Base-by-base conservation (phyloP, 2,888 invertebrate genomes). In the Epinotia bilunana region DNA sequence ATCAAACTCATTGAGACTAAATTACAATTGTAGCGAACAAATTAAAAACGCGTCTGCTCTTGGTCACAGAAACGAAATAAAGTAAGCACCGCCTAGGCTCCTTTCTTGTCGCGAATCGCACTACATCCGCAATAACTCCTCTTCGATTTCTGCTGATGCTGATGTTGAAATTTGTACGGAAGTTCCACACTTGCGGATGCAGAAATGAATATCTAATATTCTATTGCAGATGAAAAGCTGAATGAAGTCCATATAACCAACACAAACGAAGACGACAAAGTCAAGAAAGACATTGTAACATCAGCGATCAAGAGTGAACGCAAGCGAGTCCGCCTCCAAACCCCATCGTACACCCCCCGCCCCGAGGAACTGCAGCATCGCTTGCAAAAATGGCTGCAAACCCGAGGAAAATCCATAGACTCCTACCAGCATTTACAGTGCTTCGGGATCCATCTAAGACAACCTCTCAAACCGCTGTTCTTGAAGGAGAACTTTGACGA, bases 341-440 rank as follows among this genome's bases (percentile, higher is more conserved):
- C 93, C 0, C 93, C 94, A 0, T 80, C 69, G 87, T 88, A 11
- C 72, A 92, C 93, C 2, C 94, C 94, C 0, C 87, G 80, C 62
- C 89, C 90, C 0, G 88, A 88, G 23, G 95, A 95, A 73, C 72
- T 95, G 20, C 91, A 91, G 76, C 76, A 84, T 0, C 86, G 91
- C 70, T 81, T 95, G 18, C 91, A 92, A 67, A 86, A 89, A 0
- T 95, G 95, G 95, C 83, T 95, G 7, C 85, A 90, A 60, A 94
- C 94, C 76, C 86, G 90, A 18, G 95, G 95, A 0, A 95, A 95
- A 79, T 90, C 92, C 0, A 64, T 94, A 0, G 87, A 91, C 63
- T 88, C 91, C 0, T 95, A 91, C 79, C 94, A 93, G 16, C 95
- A 95, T 81, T 84, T 95, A 49, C 94, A 95, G 81, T 95, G 95